Evolutionary conservation across 2,113 vertebrate species (phyloP).

Genomic region (Semnornis frantzii): DNA sequence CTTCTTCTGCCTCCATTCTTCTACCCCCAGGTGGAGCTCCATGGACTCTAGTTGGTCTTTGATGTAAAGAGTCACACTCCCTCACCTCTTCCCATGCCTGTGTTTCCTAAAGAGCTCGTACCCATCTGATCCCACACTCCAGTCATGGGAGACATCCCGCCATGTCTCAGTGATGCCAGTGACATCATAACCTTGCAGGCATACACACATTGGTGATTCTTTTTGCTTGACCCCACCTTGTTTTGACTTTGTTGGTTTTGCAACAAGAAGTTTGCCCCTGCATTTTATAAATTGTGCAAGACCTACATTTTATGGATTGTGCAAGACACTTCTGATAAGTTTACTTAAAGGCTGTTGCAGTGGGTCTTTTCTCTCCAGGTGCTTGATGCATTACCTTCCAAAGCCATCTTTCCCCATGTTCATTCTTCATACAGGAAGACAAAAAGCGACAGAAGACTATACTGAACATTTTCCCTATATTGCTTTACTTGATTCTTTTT

Average conservation of each 20-base stretch:
- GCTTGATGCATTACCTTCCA: not conserved
- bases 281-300: not conserved
- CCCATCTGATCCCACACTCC: too few species aligned
- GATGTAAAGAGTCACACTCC: too few species aligned
- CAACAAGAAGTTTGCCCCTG: not conserved
- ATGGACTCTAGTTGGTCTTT: too few species aligned
- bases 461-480: not conserved
- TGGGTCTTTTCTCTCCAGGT: not conserved
- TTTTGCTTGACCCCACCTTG: too few species aligned
- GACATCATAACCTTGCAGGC: too few species aligned
- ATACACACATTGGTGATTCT: too few species aligned
- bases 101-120: too few species aligned
- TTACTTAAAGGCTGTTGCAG: not conserved
- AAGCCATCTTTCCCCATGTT: not conserved
- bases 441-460: not conserved
- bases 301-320: not conserved
- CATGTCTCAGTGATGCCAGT: too few species aligned
- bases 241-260: not conserved
- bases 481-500: not conserved
- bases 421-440: not conserved
- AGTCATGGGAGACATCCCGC: too few species aligned
- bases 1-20: too few species aligned
- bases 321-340: not conserved
- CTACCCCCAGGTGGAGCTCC: too few species aligned
- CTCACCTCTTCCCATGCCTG: too few species aligned